Conservation (phyloP, 2,888 invertebrate genomes). For the Drosophila austrosaltans region DNA sequence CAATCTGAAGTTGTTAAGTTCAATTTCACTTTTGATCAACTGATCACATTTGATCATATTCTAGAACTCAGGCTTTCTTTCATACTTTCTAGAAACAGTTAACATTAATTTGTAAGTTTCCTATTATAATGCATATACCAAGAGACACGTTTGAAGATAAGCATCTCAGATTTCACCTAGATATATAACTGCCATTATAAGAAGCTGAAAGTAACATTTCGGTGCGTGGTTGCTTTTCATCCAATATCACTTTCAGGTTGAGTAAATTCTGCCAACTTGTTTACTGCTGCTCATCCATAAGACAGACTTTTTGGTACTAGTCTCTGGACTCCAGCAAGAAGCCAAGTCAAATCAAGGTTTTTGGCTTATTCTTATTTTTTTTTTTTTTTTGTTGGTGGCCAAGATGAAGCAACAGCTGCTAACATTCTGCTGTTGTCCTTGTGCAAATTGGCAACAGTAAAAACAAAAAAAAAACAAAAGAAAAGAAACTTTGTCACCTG, state of each 20-base stretch:
- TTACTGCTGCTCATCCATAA: slow-evolving; percentile 52
- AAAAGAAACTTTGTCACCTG: slow-evolving; percentile 68
- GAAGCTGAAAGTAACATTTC: not conserved
- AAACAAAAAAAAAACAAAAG: slow-evolving; percentile 18
- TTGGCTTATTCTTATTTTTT: slow-evolving; percentile 3
- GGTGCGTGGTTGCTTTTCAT: not conserved
- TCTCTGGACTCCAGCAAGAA: slow-evolving; percentile 29
- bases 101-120: too few species aligned
- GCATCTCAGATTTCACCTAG: not conserved
- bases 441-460: slow-evolving; percentile 34
- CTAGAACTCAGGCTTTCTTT: too few species aligned
- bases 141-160: too few species aligned
- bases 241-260: slow-evolving; percentile 46
- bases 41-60: too few species aligned
- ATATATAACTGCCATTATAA: not conserved
- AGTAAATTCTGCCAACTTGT: slow-evolving; percentile 59
- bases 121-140: too few species aligned
- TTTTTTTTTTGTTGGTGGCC: slow-evolving; percentile 1
- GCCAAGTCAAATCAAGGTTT: slow-evolving; percentile 48
- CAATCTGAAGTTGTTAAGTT: too few species aligned
- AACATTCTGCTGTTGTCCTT: slow-evolving; percentile 37
- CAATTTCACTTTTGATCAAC: too few species aligned
- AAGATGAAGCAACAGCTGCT: slow-evolving; percentile 57
- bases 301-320: slow-evolving; percentile 26
- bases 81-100: too few species aligned